These are phyloP conservation scores for Micronycteris hirsuta DNA, from an alignment of 2,113 vertebrate species.

Conservation along the genomic window DNA sequence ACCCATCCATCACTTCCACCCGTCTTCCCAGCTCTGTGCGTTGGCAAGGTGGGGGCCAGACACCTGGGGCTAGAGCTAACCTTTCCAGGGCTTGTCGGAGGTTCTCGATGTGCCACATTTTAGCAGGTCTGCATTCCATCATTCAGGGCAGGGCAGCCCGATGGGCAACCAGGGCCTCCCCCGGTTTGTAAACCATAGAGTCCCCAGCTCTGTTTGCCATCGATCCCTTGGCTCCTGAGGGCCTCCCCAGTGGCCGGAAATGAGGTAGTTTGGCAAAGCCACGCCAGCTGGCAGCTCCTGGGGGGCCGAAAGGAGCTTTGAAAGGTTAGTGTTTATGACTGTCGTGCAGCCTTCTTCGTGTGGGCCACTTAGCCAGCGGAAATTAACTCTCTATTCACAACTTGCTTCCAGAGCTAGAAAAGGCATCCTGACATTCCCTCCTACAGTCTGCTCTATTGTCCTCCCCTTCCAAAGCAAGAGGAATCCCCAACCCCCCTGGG, in stretches of 20 bases:
- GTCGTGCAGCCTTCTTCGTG: neutral
- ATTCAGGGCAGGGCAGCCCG: neutral
- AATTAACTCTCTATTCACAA: conserved; percentile 50
- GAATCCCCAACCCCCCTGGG: neutral
- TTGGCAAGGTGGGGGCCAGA: neutral
- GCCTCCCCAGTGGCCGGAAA: neutral
- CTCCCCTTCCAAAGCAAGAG: neutral
- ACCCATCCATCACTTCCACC: neutral
- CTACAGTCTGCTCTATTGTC: neutral
- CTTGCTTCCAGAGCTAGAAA: neutral
- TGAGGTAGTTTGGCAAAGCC: conserved; percentile 44
- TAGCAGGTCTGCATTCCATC: neutral
- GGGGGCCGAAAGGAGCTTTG: conserved; percentile 58
- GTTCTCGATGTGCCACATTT: neutral
- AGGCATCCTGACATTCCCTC: neutral
- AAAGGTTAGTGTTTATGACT: conserved; percentile 62
- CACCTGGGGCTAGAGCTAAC: neutral
- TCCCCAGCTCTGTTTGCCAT: conserved; percentile 14
- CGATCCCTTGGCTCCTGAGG: neutral
- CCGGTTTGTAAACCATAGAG: neutral
- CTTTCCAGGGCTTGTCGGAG: neutral
- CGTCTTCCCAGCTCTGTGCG: neutral
- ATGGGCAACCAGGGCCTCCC: neutral
- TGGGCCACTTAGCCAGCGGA: conserved; percentile 15
- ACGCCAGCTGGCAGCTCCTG: conserved; percentile 60